A percentile compares a stretch with the other conserved stretches of the same genome.
Evolutionary conservation across 64 coral and sea anemone genomes (phyloP).

Genomic region (Montipora capricornis): DNA sequence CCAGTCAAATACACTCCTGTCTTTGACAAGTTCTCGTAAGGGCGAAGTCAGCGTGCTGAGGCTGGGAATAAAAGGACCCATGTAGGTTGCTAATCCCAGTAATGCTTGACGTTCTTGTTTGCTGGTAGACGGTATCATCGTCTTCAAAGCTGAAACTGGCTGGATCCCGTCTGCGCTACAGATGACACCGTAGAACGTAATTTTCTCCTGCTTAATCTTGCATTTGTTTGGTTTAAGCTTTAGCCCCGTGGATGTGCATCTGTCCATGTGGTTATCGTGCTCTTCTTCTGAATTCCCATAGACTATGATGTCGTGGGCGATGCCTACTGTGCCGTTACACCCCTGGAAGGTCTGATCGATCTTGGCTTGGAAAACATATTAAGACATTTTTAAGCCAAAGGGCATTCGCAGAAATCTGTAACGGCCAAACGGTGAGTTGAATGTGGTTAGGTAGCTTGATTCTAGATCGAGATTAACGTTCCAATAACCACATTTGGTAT

Average conservation of each 20-base stretch:
- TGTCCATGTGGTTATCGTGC: conserved; percentile 27
- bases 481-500: too few species aligned
- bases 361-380: conserved; percentile 17
- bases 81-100: conserved; percentile 31
- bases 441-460: conserved; percentile 8
- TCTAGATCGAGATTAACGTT: too few species aligned
- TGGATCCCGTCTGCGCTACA: conserved; percentile 19
- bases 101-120: conserved; percentile 22
- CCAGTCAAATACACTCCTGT: neutral
- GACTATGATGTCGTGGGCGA: conserved; percentile 60
- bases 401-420: conserved; percentile 61
- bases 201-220: conserved; percentile 50
- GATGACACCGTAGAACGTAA: neutral
- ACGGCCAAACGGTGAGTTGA: conserved; percentile 41
- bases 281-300: conserved; percentile 49
- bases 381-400: conserved; percentile 25
- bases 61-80: conserved; percentile 68
- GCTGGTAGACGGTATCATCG: conserved; percentile 30
- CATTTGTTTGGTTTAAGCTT: conserved; percentile 73
- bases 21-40: neutral
- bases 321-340: neutral
- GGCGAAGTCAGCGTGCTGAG: neutral
- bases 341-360: conserved; percentile 49
- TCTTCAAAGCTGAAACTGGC: conserved; percentile 32
- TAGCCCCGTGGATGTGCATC: conserved; percentile 31